These are phyloP conservation scores for Sycophila texana DNA, from an alignment of 2,888 invertebrate genomes.

Conservation along the genomic window DNA sequence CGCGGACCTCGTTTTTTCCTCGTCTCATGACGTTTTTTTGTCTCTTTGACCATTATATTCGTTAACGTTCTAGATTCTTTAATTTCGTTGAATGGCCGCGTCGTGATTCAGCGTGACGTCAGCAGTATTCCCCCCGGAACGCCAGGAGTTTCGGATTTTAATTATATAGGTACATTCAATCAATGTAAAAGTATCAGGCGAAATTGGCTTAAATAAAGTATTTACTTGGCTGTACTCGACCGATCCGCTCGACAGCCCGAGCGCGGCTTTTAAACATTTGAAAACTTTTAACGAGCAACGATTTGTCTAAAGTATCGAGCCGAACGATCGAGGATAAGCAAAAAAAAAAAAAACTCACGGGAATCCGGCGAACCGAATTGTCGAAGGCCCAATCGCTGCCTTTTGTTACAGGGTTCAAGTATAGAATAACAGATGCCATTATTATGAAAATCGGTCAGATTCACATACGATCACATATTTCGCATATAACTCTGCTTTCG, in stretches of 20 bases:
- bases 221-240: conserved; percentile 50
- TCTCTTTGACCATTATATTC: conserved; percentile 63
- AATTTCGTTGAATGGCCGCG: conserved; percentile 68
- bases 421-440: conserved; percentile 50
- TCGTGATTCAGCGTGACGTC: conserved; percentile 43
- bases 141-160: conserved; percentile 52
- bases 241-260: conserved; percentile 46
- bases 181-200: conserved; percentile 46
- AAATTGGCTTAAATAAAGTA: conserved; percentile 47
- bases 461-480: conserved; percentile 35
- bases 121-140: conserved; percentile 5
- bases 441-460: conserved; percentile 37
- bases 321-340: conserved; percentile 31
- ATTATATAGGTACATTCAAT: conserved; percentile 39
- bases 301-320: conserved; percentile 22
- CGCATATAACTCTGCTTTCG: conserved; percentile 47
- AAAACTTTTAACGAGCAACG: conserved; percentile 17
- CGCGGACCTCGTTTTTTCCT: conserved; percentile 52
- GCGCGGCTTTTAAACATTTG: conserved; percentile 16
- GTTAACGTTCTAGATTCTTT: conserved; percentile 70
- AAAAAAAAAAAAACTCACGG: conserved; percentile 19
- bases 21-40: conserved; percentile 55
- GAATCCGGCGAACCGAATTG: conserved; percentile 50
- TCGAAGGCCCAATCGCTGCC: conserved; percentile 51
- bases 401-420: conserved; percentile 57